phyloP scores from a whole-genome alignment of 2,113 vertebrate species.

The Menura novaehollandiae region DNA sequence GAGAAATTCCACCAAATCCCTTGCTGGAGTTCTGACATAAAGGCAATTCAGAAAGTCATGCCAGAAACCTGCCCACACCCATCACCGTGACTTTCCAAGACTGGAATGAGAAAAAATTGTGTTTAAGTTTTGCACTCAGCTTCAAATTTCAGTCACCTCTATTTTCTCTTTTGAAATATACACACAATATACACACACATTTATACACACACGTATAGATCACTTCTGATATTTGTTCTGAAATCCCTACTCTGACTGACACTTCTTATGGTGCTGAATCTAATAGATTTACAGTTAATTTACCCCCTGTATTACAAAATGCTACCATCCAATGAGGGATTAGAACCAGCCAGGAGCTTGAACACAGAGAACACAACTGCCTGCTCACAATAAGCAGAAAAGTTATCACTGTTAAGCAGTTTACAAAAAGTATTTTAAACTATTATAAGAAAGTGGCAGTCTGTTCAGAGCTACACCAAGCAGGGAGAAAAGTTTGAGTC shows the following conservation, averaged over 20 bases:
- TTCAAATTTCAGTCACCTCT: neutral
- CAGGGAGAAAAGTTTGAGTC: neutral
- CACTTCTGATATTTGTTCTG: neutral
- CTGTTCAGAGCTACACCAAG: neutral
- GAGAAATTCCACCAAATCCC: neutral
- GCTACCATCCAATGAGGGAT: neutral
- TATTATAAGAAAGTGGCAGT: neutral
- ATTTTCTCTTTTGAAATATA: neutral
- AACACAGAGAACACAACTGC: neutral
- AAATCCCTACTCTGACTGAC: neutral
- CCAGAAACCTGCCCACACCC: neutral
- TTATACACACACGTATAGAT: neutral
- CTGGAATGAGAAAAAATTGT: neutral
- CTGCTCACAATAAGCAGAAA: neutral
- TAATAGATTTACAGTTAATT: neutral
- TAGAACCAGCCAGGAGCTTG: neutral
- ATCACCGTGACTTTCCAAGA: neutral
- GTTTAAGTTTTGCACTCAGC: neutral
- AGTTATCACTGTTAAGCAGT: neutral
- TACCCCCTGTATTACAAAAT: neutral
- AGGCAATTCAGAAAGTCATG: neutral
- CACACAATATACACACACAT: neutral
- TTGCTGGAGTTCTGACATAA: neutral
- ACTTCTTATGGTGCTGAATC: neutral
- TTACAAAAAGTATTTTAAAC: neutral